A percentile compares a stretch with the other conserved stretches of the same genome.
phyloP scores from a whole-genome alignment of 2,888 invertebrate genomes.

The Micropterix aruncella region DNA sequence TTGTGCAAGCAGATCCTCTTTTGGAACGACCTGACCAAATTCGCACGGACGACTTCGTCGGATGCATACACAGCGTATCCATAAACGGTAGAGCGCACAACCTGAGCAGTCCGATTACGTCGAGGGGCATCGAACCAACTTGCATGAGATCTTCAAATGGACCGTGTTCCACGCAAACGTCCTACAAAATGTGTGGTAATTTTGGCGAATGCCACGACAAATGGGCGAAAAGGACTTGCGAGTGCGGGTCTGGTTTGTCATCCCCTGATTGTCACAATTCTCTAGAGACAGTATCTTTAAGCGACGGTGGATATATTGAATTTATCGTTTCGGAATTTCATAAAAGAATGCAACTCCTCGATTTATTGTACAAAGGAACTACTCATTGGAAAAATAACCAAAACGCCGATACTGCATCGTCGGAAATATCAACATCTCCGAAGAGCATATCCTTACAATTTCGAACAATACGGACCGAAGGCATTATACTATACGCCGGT shows the following conservation, averaged over 20 bases:
- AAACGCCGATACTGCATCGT: slow-evolving; percentile 15
- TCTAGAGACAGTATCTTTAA: slow-evolving; percentile 65
- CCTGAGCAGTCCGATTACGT: slow-evolving; percentile 59
- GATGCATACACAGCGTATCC: slow-evolving; percentile 83
- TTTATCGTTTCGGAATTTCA: slow-evolving; percentile 73
- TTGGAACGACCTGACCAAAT: slow-evolving; percentile 82
- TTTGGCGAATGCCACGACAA: slow-evolving; percentile 67
- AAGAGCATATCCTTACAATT: slow-evolving; percentile 71
- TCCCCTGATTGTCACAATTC: slow-evolving; percentile 72
- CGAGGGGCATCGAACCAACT: slow-evolving; percentile 57
- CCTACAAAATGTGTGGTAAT: slow-evolving; percentile 35
- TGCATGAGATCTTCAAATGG: slow-evolving; percentile 59
- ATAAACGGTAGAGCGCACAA: slow-evolving; percentile 78
- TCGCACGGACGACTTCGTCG: slow-evolving; percentile 83
- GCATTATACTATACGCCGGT: slow-evolving; percentile 73
- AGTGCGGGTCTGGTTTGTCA: slow-evolving; percentile 51
- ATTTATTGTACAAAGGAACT: slow-evolving; percentile 60
- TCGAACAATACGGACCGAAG: slow-evolving; percentile 63
- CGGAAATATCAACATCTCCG: slow-evolving; percentile 33
- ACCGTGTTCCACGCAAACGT: slow-evolving; percentile 41
- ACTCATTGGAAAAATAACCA: slow-evolving; percentile 44
- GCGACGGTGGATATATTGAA: slow-evolving; percentile 63
- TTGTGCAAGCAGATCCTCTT: slow-evolving; percentile 72
- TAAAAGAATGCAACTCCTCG: slow-evolving; percentile 73
- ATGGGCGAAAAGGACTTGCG: slow-evolving; percentile 65